phyloP scores from a whole-genome alignment of 2,797 vertebrate species.

The Manis crassicaudata region DNA sequence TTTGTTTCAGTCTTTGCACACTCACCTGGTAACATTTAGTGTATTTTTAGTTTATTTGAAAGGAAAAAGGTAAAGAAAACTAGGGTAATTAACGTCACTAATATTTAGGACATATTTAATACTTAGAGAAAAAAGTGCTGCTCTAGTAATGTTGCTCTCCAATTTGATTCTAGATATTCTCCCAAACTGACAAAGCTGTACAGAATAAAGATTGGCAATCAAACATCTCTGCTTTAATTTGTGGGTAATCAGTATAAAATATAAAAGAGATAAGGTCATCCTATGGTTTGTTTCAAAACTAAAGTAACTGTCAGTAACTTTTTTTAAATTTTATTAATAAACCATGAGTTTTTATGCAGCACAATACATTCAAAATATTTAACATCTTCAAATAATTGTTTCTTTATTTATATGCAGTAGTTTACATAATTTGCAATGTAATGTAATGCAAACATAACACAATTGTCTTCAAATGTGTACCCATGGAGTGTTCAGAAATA shows the following conservation, averaged over 20 bases:
- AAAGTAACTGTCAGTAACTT: neutral
- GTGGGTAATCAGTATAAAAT: neutral
- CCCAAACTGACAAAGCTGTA: neutral
- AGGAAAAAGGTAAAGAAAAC: no score
- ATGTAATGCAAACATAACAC: neutral
- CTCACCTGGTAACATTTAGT: neutral
- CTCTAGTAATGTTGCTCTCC: neutral
- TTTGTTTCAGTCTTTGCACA: neutral
- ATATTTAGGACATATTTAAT: neutral
- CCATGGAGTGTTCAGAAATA: neutral
- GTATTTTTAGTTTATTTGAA: neutral
- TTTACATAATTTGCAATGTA: neutral
- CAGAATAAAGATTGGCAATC: neutral
- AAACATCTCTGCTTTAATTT: slow-evolving; percentile 7
- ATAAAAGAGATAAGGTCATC: neutral
- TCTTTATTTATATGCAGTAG: neutral
- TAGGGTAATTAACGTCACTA: neutral
- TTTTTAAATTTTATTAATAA: neutral
- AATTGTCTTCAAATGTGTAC: neutral
- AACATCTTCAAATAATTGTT: neutral
- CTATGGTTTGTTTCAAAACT: neutral
- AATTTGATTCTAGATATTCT: neutral
- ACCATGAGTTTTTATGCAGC: neutral
- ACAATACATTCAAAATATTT: neutral
- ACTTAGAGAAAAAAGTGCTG: neutral